phyloP scores from a whole-genome alignment of 2,797 vertebrate species.

The Dromococcyx pavoninus region DNA sequence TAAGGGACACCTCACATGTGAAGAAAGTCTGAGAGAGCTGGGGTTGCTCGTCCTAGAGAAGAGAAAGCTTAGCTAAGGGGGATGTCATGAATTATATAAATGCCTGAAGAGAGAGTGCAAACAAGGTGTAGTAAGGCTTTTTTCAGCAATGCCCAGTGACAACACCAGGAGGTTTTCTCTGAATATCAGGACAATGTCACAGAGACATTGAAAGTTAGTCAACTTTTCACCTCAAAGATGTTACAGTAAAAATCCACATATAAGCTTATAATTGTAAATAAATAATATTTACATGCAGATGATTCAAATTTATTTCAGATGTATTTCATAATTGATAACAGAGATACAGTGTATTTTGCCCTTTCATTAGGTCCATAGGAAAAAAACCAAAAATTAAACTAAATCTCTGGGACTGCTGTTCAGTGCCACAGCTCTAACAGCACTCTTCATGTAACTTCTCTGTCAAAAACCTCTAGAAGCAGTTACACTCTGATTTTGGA shows the following conservation, averaged over 20 bases:
- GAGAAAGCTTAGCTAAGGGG: accelerated
- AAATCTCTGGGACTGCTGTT: background rate
- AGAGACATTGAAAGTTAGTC: background rate
- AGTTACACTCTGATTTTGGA: background rate
- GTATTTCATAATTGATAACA: background rate
- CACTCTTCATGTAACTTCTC: background rate
- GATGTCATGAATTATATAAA: background rate
- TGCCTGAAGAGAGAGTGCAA: background rate
- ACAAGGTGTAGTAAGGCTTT: background rate
- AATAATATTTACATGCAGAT: background rate
- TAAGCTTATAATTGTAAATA: background rate
- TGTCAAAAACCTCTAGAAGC: background rate
- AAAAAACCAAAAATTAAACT: background rate
- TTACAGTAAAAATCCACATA: background rate
- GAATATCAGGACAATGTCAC: background rate
- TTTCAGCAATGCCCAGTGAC: background rate
- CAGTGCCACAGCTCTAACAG: background rate
- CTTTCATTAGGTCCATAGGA: background rate
- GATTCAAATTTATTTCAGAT: background rate
- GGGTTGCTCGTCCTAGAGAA: background rate
- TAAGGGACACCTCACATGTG: background rate
- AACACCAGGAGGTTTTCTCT: background rate
- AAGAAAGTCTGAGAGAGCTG: background rate
- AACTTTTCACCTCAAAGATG: background rate
- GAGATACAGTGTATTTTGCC: background rate